Base-by-base conservation (phyloP, 2,797 vertebrate species). In the Mormyrus proboscirostris region DNA sequence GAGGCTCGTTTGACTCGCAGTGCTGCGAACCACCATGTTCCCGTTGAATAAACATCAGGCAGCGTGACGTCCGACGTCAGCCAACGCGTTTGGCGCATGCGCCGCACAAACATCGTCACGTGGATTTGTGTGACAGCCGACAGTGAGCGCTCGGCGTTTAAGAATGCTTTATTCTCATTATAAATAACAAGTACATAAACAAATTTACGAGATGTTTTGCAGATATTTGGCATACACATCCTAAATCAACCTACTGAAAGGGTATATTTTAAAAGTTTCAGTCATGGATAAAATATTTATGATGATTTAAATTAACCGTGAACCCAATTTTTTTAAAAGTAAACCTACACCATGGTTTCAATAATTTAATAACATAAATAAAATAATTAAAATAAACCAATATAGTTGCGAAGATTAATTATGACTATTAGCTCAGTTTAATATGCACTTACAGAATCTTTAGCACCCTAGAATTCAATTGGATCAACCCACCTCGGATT, bases 1-100 rank as follows among this genome's bases (percentile, higher is more conserved):
- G 19, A 65, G 14, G n/a, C 57, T 49, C 12, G 57, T 1, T 49
- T 29, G 5, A 33, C 19, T 69, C 19, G 55, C 38, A 16, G 41
- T 7, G 0, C 38, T 14, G n/a, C 38, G 25, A 22, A 41, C 86
- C 86, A 47, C 86, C 86, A 88, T 88, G 55, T 88, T 88, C 57
- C 86, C 86, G 55, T 65, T 49, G 55, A 65, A 57, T 88, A 47
- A 88, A 65, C 57, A 65, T 47, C 44, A 2, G 33, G 57, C 19
- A 33, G 25, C 51, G 86, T 59, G 41, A 47, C 86, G 57, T 87
- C 10, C 55, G 86, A 87, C 38, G 86, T 88, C 86, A 62, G 38
- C 10, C 50, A 7, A 16, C 51, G 86, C 51, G 12, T 12, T 38
- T 59, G 29, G 22, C 53, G 86, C 86, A 88, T 65, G 86, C 86